phyloP scores from a whole-genome alignment of 2,797 vertebrate genomes.

The Fringilla coelebs region DNA sequence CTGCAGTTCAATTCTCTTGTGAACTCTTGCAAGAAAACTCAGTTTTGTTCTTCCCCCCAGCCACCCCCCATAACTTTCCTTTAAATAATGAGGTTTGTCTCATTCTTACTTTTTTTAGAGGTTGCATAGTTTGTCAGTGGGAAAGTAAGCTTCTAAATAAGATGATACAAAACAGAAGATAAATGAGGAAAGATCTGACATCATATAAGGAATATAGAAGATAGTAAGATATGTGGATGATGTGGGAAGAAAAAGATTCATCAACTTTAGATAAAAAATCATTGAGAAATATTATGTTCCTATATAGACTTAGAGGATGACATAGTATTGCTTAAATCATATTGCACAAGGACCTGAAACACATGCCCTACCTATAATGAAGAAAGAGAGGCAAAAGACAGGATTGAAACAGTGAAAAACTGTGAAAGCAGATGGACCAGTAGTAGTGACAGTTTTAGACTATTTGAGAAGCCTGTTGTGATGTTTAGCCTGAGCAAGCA shows the following conservation, averaged over 20 bases:
- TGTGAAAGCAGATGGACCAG: not conserved
- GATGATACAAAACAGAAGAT: not conserved
- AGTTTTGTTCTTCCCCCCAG: not conserved
- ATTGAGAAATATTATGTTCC: not conserved
- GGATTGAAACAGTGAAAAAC: not conserved
- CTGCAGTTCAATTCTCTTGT: not conserved
- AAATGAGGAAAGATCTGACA: not conserved
- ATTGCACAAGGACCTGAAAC: not conserved
- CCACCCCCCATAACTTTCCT: fast-evolving
- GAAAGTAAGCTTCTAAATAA: not conserved
- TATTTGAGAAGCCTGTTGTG: not conserved
- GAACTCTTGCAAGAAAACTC: not conserved
- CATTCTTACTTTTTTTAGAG: not conserved
- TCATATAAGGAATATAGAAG: not conserved
- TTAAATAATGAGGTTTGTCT: not conserved
- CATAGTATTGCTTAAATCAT: not conserved
- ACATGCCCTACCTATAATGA: fast-evolving
- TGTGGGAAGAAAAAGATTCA: not conserved
- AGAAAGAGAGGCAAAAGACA: not conserved
- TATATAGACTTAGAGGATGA: not conserved
- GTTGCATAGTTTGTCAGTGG: not conserved
- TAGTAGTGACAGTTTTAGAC: not conserved
- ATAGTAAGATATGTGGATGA: not conserved
- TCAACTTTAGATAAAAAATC: not conserved
- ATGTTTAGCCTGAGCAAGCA: not conserved